A percentile compares a stretch with the other conserved stretches of the same genome.
These are phyloP conservation scores for Taenioides sp. DNA, from an alignment of 2,797 vertebrate genomes.

Conservation along the genomic window DNA sequence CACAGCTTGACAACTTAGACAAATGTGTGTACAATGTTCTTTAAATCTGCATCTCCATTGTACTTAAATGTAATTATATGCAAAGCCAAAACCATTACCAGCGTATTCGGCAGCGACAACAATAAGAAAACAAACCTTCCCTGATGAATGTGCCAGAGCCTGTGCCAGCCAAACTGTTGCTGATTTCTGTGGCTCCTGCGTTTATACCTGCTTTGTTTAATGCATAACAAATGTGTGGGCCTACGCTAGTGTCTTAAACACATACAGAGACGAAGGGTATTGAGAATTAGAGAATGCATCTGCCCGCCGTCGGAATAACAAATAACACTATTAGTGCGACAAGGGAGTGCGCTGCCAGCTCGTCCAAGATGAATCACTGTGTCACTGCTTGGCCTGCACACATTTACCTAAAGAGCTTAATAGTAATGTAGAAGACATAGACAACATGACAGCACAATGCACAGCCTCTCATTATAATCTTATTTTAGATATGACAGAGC, in stretches of 20 bases:
- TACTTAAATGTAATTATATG: constrained; percentile 4
- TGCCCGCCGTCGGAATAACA: constrained; percentile 63
- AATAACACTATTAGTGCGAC: constrained; percentile 65
- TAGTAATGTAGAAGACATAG: constrained; percentile 11
- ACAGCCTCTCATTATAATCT: not conserved
- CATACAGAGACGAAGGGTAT: constrained; percentile 43
- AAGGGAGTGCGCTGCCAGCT: constrained; percentile 53
- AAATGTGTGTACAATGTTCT: not conserved
- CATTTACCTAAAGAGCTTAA: constrained; percentile 18
- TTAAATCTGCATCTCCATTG: not conserved
- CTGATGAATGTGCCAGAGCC: constrained; percentile 1
- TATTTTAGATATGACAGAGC: not conserved
- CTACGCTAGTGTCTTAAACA: constrained; percentile 29
- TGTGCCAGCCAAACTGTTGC: constrained; percentile 3
- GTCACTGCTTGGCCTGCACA: constrained; percentile 18
- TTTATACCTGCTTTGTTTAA: constrained; percentile 14
- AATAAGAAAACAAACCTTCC: constrained; percentile 6
- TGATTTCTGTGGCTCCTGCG: not conserved
- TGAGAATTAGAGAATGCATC: constrained; percentile 63
- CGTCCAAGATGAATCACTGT: constrained; percentile 60
- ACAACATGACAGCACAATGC: constrained; percentile 4
- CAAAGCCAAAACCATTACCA: not conserved
- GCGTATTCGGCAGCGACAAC: not conserved
- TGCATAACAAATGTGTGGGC: constrained; percentile 1
- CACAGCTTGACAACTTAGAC: not conserved